Evolutionary conservation across 2,113 vertebrate species (phyloP).

Genomic region (Cisticola juncidis): DNA sequence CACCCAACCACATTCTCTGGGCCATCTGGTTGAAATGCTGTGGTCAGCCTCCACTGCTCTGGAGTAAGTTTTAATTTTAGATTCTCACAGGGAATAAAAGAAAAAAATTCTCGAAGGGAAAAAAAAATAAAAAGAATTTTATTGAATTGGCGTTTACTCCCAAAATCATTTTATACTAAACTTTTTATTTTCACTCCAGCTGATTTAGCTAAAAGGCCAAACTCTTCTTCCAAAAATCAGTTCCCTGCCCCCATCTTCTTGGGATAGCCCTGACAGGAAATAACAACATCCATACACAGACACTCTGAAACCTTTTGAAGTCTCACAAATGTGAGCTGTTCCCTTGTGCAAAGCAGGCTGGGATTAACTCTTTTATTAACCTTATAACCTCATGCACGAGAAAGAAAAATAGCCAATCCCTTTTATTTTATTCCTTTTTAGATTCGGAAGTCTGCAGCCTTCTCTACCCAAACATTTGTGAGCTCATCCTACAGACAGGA

Average conservation of each 20-base stretch:
- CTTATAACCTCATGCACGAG: neutral
- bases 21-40: neutral
- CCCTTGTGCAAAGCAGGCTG: neutral
- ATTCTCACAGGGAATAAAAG: neutral
- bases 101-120: neutral
- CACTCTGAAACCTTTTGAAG: neutral
- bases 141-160: neutral
- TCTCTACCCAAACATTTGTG: neutral
- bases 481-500: neutral
- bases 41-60: neutral
- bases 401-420: neutral
- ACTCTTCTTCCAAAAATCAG: neutral
- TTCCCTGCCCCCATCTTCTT: neutral
- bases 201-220: neutral
- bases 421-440: neutral
- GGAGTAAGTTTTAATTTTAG: neutral
- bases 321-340: neutral
- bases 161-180: neutral
- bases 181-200: neutral
- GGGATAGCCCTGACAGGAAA: neutral
- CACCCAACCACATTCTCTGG: neutral
- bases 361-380: constrained; percentile 17
- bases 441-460: neutral
- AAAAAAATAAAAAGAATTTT: neutral
- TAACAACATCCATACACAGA: neutral